Percentiles rank a stretch among this genome's conserved stretches.
Conservation (phyloP, 2,113 vertebrate genomes). For the Megaceryle torquata region DNA sequence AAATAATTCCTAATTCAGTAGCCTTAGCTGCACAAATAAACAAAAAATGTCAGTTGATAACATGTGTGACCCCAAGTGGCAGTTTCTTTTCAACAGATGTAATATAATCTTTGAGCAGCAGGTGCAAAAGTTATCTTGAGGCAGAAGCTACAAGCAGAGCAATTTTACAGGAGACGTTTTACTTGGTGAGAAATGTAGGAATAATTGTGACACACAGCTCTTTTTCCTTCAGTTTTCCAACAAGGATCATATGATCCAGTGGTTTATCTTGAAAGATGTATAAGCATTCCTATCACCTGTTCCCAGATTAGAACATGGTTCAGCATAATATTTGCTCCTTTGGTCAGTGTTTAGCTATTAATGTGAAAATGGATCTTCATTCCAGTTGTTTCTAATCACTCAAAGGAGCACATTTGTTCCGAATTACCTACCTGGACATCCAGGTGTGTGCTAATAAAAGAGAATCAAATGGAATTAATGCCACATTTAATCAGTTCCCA, state of each 20-base stretch:
- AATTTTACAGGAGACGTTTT: slow-evolving; percentile 33
- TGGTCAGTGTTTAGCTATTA: slow-evolving; percentile 26
- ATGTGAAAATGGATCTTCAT: slow-evolving; percentile 47
- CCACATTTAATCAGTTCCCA: neutral
- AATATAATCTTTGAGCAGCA: slow-evolving; percentile 64
- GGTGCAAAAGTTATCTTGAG: slow-evolving; percentile 54
- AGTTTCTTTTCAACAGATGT: slow-evolving; percentile 48
- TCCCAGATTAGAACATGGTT: neutral
- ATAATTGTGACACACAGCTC: neutral
- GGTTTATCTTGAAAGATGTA: neutral
- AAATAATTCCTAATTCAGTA: slow-evolving; percentile 8
- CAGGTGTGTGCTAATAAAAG: slow-evolving; percentile 14
- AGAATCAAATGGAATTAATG: slow-evolving; percentile 5
- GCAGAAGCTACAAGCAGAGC: slow-evolving; percentile 40
- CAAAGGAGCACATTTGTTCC: slow-evolving; percentile 44
- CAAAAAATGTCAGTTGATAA: slow-evolving; percentile 27
- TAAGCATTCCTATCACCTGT: neutral
- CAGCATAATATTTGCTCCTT: slow-evolving; percentile 42
- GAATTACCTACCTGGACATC: slow-evolving; percentile 61
- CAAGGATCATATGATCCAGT: neutral
- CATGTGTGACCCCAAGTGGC: slow-evolving; percentile 1
- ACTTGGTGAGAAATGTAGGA: slow-evolving; percentile 24
- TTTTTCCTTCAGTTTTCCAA: neutral
- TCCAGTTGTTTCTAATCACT: slow-evolving; percentile 49
- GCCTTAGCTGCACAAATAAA: slow-evolving; percentile 22